phyloP scores from a whole-genome alignment of 2,113 vertebrate species.

The Suricata suricatta region DNA sequence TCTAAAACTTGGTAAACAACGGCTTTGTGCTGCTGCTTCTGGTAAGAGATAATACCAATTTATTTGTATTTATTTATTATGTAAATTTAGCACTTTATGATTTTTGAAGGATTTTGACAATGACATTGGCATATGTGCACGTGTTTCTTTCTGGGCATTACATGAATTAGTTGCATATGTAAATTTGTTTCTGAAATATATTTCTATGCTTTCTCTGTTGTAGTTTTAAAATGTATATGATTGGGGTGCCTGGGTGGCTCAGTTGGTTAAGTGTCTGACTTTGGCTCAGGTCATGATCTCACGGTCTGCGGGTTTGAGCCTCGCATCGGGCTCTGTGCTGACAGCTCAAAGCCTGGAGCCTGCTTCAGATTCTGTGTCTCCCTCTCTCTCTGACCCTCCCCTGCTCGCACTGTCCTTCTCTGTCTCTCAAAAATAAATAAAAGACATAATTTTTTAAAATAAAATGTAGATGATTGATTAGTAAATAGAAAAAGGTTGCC shows the following conservation, averaged over 20 bases:
- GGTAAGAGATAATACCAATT: not conserved
- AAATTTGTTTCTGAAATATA: slow-evolving; percentile 31
- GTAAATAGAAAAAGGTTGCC: not conserved
- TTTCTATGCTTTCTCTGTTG: not conserved
- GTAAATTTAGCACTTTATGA: not conserved
- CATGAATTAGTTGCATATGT: not conserved
- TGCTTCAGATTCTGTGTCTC: too few relatives aligned
- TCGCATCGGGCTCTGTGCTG: too few relatives aligned
- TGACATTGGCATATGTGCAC: not conserved
- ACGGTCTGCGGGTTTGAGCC: too few relatives aligned
- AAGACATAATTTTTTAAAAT: too few relatives aligned
- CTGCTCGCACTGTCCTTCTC: too few relatives aligned
- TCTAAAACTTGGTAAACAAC: slow-evolving; percentile 26
- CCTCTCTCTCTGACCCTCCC: too few relatives aligned
- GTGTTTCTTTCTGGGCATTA: not conserved
- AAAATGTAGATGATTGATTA: not conserved
- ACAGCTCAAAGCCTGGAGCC: too few relatives aligned
- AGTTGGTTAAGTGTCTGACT: too few relatives aligned
- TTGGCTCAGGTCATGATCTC: too few relatives aligned
- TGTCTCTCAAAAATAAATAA: too few relatives aligned
- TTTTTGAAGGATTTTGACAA: slow-evolving; percentile 43
- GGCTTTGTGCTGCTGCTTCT: not conserved
- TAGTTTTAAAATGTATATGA: not conserved
- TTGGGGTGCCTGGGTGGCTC: not conserved
- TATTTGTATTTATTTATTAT: slow-evolving; percentile 44